Evolutionary conservation across 2,888 invertebrate species (phyloP), one percentile per base, ranked within the genome.

Genomic region (Leptopilina myrica): DNA sequence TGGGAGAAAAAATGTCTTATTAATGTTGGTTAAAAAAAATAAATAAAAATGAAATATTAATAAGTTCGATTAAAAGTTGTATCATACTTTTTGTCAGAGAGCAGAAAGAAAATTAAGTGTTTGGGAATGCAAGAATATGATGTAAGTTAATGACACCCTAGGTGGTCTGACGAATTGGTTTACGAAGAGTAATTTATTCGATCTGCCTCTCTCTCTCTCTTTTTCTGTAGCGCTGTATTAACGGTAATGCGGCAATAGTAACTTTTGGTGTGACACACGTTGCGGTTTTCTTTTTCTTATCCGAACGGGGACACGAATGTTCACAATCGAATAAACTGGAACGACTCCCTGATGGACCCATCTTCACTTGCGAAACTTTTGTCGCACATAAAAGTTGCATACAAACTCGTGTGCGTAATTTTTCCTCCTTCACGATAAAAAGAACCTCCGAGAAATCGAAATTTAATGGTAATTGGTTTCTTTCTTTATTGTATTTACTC

Each of bases 291-390:
- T 56, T 69, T 73, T 73, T 62, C 8, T 59, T 12, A 69, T 53
- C 73, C 26, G 11, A 73, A 56, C 56, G 56, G 33, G 56, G 53
- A 53, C 73, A 73, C 14, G 26, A 33, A 73, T 73, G 49, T 73
- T 73, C 53, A 53, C 73, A 73, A 73, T 73, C 73, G 73, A 73
- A 73, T 73, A 73, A 73, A 73, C 56, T 73, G 73, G 73, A 73
- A 73, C 73, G 33, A 40, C 73, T 33, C 56, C 53, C 49, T 14
- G 69, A 26, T 73, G 56, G 73, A 56, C 26, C 56, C 73, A 73
- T 73, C 73, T 73, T 73, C 73, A 56, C n/a, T 73, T 73, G 73
- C 73, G 73, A 73, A 73, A 73, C 40, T 73, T 56, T 14, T 8
- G 49, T 12, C 49, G 33, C 73, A 40, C n/a, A 56, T 73, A 73